These are phyloP conservation scores for Copidosoma aretas DNA, from an alignment of 2,888 invertebrate species.

Conservation along the genomic window DNA sequence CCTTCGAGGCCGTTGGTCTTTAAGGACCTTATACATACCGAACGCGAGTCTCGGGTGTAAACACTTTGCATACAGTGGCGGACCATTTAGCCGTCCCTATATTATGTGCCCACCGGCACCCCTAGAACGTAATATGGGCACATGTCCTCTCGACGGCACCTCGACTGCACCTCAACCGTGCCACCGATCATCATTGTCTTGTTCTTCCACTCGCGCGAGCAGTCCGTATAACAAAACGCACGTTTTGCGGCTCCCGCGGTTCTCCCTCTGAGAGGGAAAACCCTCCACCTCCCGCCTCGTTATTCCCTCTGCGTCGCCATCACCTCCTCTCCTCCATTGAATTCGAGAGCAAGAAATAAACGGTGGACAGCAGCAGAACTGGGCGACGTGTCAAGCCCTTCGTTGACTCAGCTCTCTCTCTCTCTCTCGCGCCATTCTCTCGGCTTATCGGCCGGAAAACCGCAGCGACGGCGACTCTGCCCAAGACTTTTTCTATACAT, in stretches of 20 bases:
- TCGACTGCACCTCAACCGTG: neutral
- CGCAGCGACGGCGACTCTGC: slow-evolving; percentile 29
- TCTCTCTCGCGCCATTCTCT: slow-evolving; percentile 26
- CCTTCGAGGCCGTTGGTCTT: too few species aligned
- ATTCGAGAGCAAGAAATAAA: slow-evolving; percentile 38
- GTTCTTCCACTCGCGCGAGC: neutral
- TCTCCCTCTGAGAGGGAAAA: too few species aligned
- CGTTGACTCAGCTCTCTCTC: slow-evolving; percentile 53
- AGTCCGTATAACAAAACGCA: too few species aligned
- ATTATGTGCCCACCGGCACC: too few species aligned
- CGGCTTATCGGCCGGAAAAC: slow-evolving; percentile 48
- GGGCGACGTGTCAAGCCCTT: slow-evolving; percentile 27
- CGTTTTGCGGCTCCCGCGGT: too few species aligned
- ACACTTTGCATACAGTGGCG: neutral
- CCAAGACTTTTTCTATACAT: slow-evolving; percentile 16
- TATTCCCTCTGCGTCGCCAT: slow-evolving; percentile 37
- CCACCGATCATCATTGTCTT: neutral
- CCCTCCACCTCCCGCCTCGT: slow-evolving; percentile 46
- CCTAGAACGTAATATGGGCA: too few species aligned
- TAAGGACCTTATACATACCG: too few species aligned
- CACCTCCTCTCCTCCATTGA: slow-evolving; percentile 40
- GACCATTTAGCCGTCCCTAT: slow-evolving; percentile 27
- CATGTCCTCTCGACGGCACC: neutral
- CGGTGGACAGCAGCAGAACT: neutral
- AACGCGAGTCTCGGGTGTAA: too few species aligned